Evolutionary conservation across 2,113 vertebrate genomes (phyloP), one percentile per base, ranked within the genome.

Genomic region (Turnix velox): DNA sequence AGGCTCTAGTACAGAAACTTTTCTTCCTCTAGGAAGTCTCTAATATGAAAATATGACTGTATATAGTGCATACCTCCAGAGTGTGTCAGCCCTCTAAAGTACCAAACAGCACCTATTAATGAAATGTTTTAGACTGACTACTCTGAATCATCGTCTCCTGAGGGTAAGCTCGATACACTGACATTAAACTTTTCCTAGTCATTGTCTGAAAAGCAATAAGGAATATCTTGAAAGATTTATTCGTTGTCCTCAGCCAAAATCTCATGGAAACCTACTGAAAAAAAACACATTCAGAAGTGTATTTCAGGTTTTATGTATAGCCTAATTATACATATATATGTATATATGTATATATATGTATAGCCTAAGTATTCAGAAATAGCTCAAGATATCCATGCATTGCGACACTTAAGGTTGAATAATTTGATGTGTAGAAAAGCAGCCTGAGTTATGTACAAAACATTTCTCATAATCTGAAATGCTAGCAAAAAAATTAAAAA

Each of bases 61-160:
- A 66, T 86, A 42, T 23, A 80, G 14, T 54, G 13, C 28, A 6
- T 83, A 43, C 68, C 68, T 90, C 73, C 37, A 30, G 57, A 92
- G 73, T 72, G 19, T 63, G 52, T 67, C 72, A 63, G 65, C 69
- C 39, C 55, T 88, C 52, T 65, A 39, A 88, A 90, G 43, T 55
- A 48, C 52, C 57, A 80, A 92, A 65, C 15, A 75, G 40, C 31
- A 75, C 68, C 57, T 58, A 72, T 90, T 92, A 88, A 93, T 95
- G 87, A 91, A 83, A 89, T 61, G 48, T 2, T 83, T 94, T 94
- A 85, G 63, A 84, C 45, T 87, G 66, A 85, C 49, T 91, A 52
- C 18, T 52, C 27, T 91, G 75, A 94, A 83, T 92, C 71, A 73
- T 51, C 81, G 14, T 86, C 30, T 89, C 84, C 78, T 74, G 83